Evolutionary conservation across 1,140 invertebrate species (phyloP), one percentile per base, ranked within the genome.

Genomic region (Alviniconcha marisindica): DNA sequence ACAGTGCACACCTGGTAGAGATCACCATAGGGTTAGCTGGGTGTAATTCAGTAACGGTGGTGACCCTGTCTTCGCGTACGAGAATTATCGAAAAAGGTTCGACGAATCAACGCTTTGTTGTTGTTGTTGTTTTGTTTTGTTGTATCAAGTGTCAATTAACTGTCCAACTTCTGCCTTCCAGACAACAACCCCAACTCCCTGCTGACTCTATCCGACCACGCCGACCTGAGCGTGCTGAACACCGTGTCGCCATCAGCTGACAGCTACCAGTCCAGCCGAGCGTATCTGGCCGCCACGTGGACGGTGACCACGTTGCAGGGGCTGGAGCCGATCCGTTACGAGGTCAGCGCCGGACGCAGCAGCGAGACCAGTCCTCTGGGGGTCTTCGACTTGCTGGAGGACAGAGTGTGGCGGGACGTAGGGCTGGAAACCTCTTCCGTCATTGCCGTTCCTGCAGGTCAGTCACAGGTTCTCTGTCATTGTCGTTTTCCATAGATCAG

Each of bases 351-450:
- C 38, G 83, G 83, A 24, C 28, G 77, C 12, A 79, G 40, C n/a
- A 48, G 73, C 44, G 12, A 66, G 24, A 28, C 15, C n/a, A 77
- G 40, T 54, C 83, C 83, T 69, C 31, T 24, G 24, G 83, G 83
- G 51, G 77, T 83, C 21, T 83, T 78, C 63, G 36, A 56, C 66
- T 12, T 44, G 1, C 31, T 38, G 10, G 38, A 38, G 10, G 83
- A 79, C 24, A 33, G 76, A 7, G 28, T 79, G n/a, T 83, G 83
- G 83, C 69, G n/a, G 31, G 76, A 83, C 69, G 83, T 73, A 18
- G 83, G 83, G 42, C 28, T 36, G 33, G 42, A 42, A 21, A 73
- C 66, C 12, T 71, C 31, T 28, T 77, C 77, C 51, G n/a, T 83
- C 60, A 12, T 83, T 28, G 15, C 66, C 18, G 38, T 79, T 33